Evolutionary conservation across 2,113 vertebrate genomes (phyloP).

Genomic region (Dascyllus trimaculatus): DNA sequence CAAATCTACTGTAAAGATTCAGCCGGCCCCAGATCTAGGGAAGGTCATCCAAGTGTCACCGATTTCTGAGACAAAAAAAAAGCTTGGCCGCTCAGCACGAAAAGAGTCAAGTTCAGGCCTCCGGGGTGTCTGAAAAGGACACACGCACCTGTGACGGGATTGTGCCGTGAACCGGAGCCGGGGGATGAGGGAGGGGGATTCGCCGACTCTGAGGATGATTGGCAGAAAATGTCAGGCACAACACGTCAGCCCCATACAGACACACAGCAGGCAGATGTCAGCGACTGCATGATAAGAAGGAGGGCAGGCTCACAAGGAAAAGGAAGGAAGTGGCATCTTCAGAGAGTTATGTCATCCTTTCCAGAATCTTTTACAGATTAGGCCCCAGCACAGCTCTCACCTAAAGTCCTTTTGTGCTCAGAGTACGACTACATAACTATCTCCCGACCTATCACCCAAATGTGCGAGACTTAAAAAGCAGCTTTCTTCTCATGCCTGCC

Average conservation of each 20-base stretch:
- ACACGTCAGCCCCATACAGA: constrained; percentile 53
- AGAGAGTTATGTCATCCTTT: constrained; percentile 66
- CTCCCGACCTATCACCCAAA: constrained; percentile 55
- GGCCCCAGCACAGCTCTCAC: constrained; percentile 31
- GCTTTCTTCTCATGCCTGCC: constrained; percentile 50
- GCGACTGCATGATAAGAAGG: constrained; percentile 61
- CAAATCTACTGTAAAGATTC: constrained; percentile 75
- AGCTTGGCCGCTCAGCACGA: constrained; percentile 13
- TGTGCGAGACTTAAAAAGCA: constrained; percentile 43
- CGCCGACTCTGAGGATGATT: constrained; percentile 59
- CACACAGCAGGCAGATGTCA: constrained; percentile 74
- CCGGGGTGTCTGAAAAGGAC: constrained; percentile 69
- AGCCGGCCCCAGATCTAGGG: constrained; percentile 37
- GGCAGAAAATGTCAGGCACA: constrained; percentile 75
- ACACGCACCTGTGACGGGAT: constrained; percentile 65
- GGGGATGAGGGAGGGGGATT: background rate
- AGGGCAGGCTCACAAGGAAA: constrained; percentile 54
- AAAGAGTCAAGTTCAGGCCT: constrained; percentile 48
- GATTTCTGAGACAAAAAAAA: constrained; percentile 25
- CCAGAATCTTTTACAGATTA: constrained; percentile 56
- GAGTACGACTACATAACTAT: constrained; percentile 41
- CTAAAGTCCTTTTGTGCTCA: constrained; percentile 41
- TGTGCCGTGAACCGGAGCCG: constrained; percentile 13
- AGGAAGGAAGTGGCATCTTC: constrained; percentile 62
- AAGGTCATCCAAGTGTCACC: constrained; percentile 54